Base-by-base conservation (phyloP, 2,113 vertebrate species). In the Ptychochromis oligacanthus region DNA sequence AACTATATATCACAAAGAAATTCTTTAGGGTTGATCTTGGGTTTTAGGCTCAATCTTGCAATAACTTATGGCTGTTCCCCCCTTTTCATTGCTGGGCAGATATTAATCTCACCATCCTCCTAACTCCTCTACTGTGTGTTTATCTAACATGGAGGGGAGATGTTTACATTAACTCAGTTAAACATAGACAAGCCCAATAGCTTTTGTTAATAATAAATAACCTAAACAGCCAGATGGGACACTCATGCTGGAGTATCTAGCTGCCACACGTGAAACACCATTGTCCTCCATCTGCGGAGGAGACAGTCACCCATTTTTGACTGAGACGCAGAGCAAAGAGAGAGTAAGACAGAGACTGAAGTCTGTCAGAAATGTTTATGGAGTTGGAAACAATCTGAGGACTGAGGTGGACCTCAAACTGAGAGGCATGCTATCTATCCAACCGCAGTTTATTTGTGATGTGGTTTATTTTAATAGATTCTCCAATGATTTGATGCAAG, bases 121-220 rank as follows among this genome's bases (percentile, higher is more conserved):
- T 74, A 58, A 87, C 92, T 91, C 85, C 87, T 12, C 80, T 83
- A 83, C 83, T 79, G 70, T 57, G 55, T 93, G 84, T 95, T 94
- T 93, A 94, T 94, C 88, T 88, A 90, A 87, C 86, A 75, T 13
- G 12, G 74, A 83, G 82, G 84, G 87, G 89, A 88, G 79, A 87
- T 88, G 94, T 95, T 94, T 95, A 93, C 86, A 90, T 75, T 90
- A 86, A 89, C 90, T 89, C 74, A 72, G 84, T 89, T 89, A 92
- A 94, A 94, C 92, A 92, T 88, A 91, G 91, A 61, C 76, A 74
- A 79, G 59, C 87, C 86, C 61, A 81, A 80, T 84, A 77, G 90
- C 82, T 88, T 93, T 92, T 90, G 82, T 94, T 95, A 89, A 95
- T 94, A 91, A 94, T 93, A 94, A 93, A 95, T 92, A 93, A 93